Conservation (phyloP, 1,140 invertebrate species). For the Maconellicoccus hirsutus region DNA sequence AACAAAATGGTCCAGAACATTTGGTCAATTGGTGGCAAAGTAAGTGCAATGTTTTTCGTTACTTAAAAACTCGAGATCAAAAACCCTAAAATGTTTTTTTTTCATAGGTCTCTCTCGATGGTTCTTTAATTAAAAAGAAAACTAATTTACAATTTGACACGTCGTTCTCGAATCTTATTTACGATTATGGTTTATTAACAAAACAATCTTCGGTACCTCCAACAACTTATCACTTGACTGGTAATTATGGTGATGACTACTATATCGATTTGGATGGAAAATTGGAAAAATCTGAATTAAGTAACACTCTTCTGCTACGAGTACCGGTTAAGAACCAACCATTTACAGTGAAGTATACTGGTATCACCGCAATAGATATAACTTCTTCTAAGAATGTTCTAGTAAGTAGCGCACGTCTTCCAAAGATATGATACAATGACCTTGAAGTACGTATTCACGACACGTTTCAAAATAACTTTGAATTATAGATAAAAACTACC, state of each 20-base stretch:
- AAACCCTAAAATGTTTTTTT: neutral
- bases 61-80: neutral
- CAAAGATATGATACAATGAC: too few relatives aligned
- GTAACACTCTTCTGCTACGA: neutral
- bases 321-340: neutral
- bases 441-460: too few relatives aligned
- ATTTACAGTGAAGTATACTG: neutral
- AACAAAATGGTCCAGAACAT: neutral
- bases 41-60: neutral
- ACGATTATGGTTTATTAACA: neutral
- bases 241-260: neutral
- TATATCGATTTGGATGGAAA: neutral
- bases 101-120: neutral
- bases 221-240: neutral
- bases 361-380: neutral
- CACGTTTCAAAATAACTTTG: too few relatives aligned
- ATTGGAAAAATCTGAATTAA: neutral
- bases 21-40: neutral
- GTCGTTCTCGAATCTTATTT: neutral
- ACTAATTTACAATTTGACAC: neutral
- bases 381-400: neutral
- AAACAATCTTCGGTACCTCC: neutral
- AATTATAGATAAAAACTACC: neutral
- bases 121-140: neutral
- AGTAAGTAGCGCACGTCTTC: neutral